Base-by-base conservation (phyloP, 2,797 vertebrate species). In the Lagocephalus sceleratus region DNA sequence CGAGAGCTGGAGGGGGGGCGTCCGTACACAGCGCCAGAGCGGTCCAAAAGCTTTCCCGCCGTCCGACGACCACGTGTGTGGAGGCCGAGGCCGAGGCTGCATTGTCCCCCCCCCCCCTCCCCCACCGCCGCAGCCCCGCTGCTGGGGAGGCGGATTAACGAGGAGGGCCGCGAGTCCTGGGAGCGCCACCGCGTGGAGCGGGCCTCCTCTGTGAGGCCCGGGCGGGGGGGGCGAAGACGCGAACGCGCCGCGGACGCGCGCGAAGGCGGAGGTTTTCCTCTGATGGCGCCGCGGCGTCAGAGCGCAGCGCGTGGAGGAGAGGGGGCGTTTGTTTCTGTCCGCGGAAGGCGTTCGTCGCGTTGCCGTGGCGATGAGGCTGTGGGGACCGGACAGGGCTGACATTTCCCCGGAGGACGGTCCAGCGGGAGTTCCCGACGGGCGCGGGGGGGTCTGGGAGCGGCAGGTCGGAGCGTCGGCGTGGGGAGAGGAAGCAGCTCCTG, bases 81-180 rank as follows among this genome's bases (percentile, higher is more conserved):
- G 38, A 63, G 49, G 73, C 5, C 11, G 32, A 61, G 58, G 43
- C 60, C 56, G 71, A 78, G 81, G 54, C 61, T 47, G 71, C 57
- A 86, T 87, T 88, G 84, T 85, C 82, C 72, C 75, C 60, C 29
- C 20, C 29, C 60, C 16, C 47, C 50, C 41, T 20, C 26, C n/a
- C 64, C 20, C 6, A 32, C 11, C 20, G 10, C 5, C 19, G 14
- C 7, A 20, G 21, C 71, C 69, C 77, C 51, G 57, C 75, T 77
- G 71, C 73, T 73, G 79, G 41, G 32, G 69, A 81, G 82, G 78
- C 71, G 61, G 86, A 88, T 90, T 86, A 86, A 85, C 58, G 78
- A 71, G 66, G 64, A 73, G 67, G 76, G 82, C 79, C 57, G 65
- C 68, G 57, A 21, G 78, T 61, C 57, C 55, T 39, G 60, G 55